A percentile compares a stretch with the other conserved stretches of the same genome.
These are phyloP conservation scores for Sesia apiformis DNA, from an alignment of 2,888 invertebrate genomes.

Conservation along the genomic window DNA sequence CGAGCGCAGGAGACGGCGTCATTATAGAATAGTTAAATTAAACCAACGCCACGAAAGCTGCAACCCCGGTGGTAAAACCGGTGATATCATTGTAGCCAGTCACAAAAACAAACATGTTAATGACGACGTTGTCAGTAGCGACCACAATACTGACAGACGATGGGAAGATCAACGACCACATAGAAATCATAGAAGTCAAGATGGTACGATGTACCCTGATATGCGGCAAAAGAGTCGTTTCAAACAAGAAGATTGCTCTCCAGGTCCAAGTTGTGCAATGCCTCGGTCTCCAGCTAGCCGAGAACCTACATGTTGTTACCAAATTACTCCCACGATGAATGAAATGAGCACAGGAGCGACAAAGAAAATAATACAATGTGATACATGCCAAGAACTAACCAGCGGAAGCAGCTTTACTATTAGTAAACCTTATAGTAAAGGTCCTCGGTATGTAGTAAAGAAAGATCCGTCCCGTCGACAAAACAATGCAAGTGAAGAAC, in stretches of 20 bases:
- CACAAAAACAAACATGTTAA: conserved; percentile 46
- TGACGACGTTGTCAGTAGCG: conserved; percentile 34
- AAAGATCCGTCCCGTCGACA: conserved; percentile 43
- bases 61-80: conserved; percentile 56
- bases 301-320: conserved; percentile 51
- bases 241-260: conserved; percentile 34
- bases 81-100: conserved; percentile 65
- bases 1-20: conserved; percentile 56
- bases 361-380: conserved; percentile 8
- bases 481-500: conserved; percentile 32
- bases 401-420: conserved; percentile 36
- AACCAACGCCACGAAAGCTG: conserved; percentile 60
- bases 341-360: conserved; percentile 11
- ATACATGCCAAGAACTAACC: conserved; percentile 16
- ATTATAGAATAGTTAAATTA: conserved; percentile 61
- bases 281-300: conserved; percentile 25
- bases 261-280: conserved; percentile 47
- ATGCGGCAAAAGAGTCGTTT: conserved; percentile 20
- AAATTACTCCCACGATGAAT: conserved; percentile 27
- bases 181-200: conserved; percentile 36
- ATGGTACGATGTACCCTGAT: conserved; percentile 28
- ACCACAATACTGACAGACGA: conserved; percentile 35
- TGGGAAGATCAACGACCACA: conserved; percentile 26
- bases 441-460: conserved; percentile 45
- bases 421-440: conserved; percentile 23